Evolutionary conservation across 2,113 vertebrate species (phyloP).

Genomic region (Oryctolagus cuniculus): DNA sequence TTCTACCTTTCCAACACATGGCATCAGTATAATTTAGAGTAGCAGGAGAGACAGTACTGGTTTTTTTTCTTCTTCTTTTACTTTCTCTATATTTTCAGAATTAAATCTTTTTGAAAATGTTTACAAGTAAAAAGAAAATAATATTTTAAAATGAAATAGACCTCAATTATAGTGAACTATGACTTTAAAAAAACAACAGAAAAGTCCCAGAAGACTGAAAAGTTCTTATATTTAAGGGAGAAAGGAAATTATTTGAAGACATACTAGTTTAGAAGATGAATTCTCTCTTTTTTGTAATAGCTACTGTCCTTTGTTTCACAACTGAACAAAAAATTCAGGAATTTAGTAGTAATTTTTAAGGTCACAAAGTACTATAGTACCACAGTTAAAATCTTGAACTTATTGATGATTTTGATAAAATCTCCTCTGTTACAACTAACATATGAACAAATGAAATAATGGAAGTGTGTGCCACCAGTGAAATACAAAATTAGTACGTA

Average conservation of each 20-base stretch:
- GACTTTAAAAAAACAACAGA: not conserved
- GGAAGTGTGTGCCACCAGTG: not conserved
- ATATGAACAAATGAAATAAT: not conserved
- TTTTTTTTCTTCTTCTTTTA: not conserved
- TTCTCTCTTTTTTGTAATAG: not conserved
- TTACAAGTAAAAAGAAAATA: conserved; percentile 24
- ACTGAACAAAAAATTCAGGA: not conserved
- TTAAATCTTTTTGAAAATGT: not conserved
- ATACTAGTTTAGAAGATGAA: not conserved
- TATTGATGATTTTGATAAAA: not conserved
- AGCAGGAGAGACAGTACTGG: not conserved
- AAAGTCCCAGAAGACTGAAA: not conserved
- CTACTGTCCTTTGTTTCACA: not conserved
- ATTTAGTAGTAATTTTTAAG: not conserved
- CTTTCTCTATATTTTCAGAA: conserved; percentile 33
- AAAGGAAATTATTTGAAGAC: not conserved
- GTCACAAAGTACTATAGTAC: not conserved
- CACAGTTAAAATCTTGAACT: not conserved
- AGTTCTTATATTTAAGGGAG: not conserved
- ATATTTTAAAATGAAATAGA: conserved; percentile 8
- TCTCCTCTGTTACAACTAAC: not conserved
- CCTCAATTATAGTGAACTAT: not conserved
- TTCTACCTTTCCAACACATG: not conserved
- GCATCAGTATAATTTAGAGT: not conserved
- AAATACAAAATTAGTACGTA: not conserved